These are phyloP conservation scores for Littorina saxatilis DNA, from an alignment of 1,140 invertebrate genomes.

Conservation along the genomic window DNA sequence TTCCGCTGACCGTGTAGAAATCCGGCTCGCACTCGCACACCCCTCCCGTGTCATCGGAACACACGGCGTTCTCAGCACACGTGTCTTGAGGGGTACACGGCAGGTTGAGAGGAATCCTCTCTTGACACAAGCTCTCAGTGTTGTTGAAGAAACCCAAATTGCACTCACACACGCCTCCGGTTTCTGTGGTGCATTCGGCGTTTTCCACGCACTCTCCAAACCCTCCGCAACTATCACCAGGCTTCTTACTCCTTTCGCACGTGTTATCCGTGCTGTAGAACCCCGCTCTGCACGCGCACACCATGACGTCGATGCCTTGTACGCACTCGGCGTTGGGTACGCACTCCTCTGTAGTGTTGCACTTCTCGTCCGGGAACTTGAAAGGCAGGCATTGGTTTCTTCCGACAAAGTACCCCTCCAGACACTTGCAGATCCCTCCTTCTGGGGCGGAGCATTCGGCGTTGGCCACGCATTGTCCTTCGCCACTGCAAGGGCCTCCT, in stretches of 20 bases:
- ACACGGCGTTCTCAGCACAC: constrained; percentile 34
- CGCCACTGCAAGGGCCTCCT: constrained; percentile 34
- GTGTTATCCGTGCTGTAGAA: neutral
- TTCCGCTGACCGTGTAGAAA: constrained; percentile 37
- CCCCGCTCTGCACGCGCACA: constrained; percentile 21
- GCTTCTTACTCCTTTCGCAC: constrained; percentile 27
- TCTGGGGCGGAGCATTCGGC: constrained; percentile 39
- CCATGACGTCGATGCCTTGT: neutral
- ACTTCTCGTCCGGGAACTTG: constrained; percentile 28
- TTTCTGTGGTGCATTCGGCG: constrained; percentile 25
- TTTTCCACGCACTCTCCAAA: constrained; percentile 40
- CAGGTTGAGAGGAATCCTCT: neutral
- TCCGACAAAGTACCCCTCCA: constrained; percentile 20
- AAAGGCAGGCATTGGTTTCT: constrained; percentile 17
- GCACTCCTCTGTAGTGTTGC: constrained; percentile 26
- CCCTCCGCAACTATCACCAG: constrained; percentile 19
- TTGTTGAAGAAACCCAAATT: constrained; percentile 30
- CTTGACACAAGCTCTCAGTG: constrained; percentile 17
- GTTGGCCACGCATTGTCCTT: constrained; percentile 46
- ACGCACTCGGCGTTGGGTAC: constrained; percentile 35
- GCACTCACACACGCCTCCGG: constrained; percentile 36
- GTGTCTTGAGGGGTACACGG: constrained; percentile 30
- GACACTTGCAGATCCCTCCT: constrained; percentile 39
- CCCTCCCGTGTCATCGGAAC: constrained; percentile 26
- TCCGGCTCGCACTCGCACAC: constrained; percentile 35